Evolutionary conservation across 37 sponge, comb jelly and placozoan genomes (phyloP).

Genomic region (Eunapius fragilis): DNA sequence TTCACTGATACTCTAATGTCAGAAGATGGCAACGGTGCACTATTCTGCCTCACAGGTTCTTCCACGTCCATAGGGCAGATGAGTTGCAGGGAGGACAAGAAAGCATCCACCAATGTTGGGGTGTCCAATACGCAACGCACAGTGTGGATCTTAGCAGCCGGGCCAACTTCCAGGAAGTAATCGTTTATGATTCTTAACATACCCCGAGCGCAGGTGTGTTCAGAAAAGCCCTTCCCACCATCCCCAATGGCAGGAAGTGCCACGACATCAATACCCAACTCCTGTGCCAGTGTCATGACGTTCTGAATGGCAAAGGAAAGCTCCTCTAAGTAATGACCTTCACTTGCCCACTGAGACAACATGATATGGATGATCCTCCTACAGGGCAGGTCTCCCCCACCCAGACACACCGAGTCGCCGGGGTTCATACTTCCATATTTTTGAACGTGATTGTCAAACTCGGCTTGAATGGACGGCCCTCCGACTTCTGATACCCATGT

Average conservation of each 20-base stretch:
- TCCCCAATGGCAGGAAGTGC: constrained; percentile 81
- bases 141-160: not conserved
- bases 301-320: constrained; percentile 28
- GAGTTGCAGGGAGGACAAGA: not conserved
- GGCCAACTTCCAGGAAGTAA: constrained; percentile 9
- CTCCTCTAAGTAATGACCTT: constrained; percentile 8
- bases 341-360: constrained; percentile 71
- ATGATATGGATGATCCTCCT: constrained; percentile 83
- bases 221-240: constrained; percentile 63
- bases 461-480: constrained; percentile 69
- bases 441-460: constrained; percentile 45
- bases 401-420: constrained; percentile 66
- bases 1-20: too few relatives aligned
- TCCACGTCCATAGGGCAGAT: too few relatives aligned
- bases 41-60: too few relatives aligned
- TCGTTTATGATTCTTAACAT: constrained; percentile 43
- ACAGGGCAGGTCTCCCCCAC: constrained; percentile 67
- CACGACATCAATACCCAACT: constrained; percentile 20
- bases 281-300: constrained; percentile 15
- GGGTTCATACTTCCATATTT: constrained; percentile 26
- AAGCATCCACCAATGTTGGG: not conserved
- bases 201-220: constrained; percentile 44
- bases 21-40: too few relatives aligned
- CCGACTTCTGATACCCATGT: constrained; percentile 64
- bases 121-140: constrained; percentile 46